Evolutionary conservation across 2,888 invertebrate genomes (phyloP).

Genomic region (Dioctria rufipes): DNA sequence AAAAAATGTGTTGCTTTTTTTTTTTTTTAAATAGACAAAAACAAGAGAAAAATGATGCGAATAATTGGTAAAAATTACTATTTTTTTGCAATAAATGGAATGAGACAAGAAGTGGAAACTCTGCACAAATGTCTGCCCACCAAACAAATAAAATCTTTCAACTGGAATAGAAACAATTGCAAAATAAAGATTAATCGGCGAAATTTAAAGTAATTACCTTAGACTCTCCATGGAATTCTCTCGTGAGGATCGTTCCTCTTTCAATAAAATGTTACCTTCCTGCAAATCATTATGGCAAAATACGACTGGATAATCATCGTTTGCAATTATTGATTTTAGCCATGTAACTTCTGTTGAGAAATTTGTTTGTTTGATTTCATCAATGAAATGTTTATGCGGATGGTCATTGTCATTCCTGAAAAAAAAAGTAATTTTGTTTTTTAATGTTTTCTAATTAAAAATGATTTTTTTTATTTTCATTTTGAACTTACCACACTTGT

Average conservation of each 20-base stretch:
- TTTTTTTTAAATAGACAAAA: conserved; percentile 17
- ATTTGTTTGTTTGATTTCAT: conserved; percentile 72
- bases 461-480: not conserved
- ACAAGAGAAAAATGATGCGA: conserved; percentile 29
- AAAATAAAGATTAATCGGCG: conserved; percentile 52
- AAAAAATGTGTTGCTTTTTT: conserved; percentile 35
- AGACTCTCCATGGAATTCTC: conserved; percentile 53
- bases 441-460: conserved; percentile 41
- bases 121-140: conserved; percentile 52
- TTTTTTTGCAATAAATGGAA: conserved; percentile 47
- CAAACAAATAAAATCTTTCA: conserved; percentile 54
- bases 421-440: not conserved
- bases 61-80: conserved; percentile 47
- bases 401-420: conserved; percentile 6
- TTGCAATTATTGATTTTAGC: conserved; percentile 77
- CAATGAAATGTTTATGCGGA: conserved; percentile 6
- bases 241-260: conserved; percentile 66
- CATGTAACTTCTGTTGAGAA: conserved; percentile 80
- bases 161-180: conserved; percentile 60
- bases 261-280: conserved; percentile 80
- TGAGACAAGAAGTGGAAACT: not conserved
- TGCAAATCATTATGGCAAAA: conserved; percentile 97
- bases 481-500: conserved; percentile 60
- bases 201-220: conserved; percentile 59
- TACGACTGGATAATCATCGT: conserved; percentile 83